Base-by-base conservation (phyloP, 2,888 invertebrate species). In the Nebria brevicollis region DNA sequence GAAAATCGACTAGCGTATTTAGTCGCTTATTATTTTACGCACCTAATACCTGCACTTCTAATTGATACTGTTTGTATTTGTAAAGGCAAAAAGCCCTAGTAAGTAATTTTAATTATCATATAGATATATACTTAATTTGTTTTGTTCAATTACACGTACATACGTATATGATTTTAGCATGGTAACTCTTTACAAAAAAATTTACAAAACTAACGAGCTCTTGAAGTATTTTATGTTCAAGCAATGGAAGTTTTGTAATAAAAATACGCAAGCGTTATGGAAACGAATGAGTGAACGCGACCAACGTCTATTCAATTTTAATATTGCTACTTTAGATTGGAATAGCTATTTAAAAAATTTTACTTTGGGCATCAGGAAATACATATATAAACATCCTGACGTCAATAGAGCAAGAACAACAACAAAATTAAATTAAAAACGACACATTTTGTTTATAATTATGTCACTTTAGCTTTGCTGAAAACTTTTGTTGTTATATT, bases 331-430 rank as follows among this genome's bases (percentile, higher is more conserved):
- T 42, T 90, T 97, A 85, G 91, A 94, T 68, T 97, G 97, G 97
- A 92, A 94, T 5, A 89, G 90, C 0, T 96, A 94, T 85, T 93
- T 95, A 85, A 90, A 92, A 82, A 91, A 90, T 72, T 95, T 95
- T 85, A 89, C 94, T 7, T 89, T 91, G 88, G 97, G 97, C 2
- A 91, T 95, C 73, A 91, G 96, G 83, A 91, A 94, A 0, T 96
- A 95, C 87, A 89, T 97, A 10, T 89, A 97, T 66, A 96, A 96
- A 85, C 97, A 97, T 86, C 94, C 95, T 94, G 2, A 93, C 93
- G 0, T 94, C 95, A 0, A 88, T 96, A 77, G 94, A 94, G 0
- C 91, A 93, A 85, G 95, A 94, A 83, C 91, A 90, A 83, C 20
- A 20, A 93, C 92, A 87, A 93, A 90, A 86, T 87, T 64, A 87